Evolutionary conservation across 1,140 invertebrate genomes (phyloP).

Genomic region (Heliconius congener): DNA sequence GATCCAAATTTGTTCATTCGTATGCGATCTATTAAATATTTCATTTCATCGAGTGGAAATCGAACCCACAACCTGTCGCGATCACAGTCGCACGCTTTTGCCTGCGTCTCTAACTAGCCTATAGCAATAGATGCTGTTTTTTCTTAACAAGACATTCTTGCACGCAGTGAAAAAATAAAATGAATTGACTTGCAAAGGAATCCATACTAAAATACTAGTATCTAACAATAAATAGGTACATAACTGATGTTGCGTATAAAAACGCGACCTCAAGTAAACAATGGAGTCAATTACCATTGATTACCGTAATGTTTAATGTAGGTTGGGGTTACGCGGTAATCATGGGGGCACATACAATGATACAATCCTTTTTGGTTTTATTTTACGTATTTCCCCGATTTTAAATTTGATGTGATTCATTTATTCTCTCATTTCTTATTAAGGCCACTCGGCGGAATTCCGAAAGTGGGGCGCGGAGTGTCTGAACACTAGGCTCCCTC

Average conservation of each 20-base stretch:
- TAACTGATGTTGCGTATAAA: conserved; percentile 11
- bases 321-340: conserved; percentile 11
- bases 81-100: too few relatives aligned
- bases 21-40: too few relatives aligned
- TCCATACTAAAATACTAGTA: not conserved
- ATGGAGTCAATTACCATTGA: conserved; percentile 12
- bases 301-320: conserved; percentile 5
- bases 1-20: too few relatives aligned
- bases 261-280: conserved; percentile 7
- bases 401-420: not conserved
- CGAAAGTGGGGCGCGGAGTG: not conserved
- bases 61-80: too few relatives aligned
- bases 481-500: not conserved
- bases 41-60: too few relatives aligned
- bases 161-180: too few relatives aligned
- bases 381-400: not conserved
- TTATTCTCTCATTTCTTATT: not conserved
- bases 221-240: not conserved
- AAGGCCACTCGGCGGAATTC: not conserved
- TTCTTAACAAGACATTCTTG: too few relatives aligned
- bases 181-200: not conserved
- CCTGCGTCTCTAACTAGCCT: too few relatives aligned
- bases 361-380: not conserved
- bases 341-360: not conserved
- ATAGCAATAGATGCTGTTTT: too few relatives aligned